Percentiles rank a stretch among this genome's conserved stretches.
Conservation (phyloP, 2,888 invertebrate genomes). For the Chloroclysta siterata region DNA sequence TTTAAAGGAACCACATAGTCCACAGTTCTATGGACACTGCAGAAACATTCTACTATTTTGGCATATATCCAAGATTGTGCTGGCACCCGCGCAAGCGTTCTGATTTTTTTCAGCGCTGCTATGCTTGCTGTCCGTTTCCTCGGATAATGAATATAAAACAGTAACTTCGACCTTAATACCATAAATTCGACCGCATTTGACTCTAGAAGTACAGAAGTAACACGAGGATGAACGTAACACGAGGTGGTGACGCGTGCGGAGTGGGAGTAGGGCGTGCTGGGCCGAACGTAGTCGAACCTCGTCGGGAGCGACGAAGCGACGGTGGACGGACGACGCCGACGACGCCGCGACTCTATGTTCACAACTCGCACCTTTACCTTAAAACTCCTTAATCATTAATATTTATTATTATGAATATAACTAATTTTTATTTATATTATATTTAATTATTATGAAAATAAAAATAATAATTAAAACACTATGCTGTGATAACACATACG, state of each 20-base stretch:
- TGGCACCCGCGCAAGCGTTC: constrained; percentile 24
- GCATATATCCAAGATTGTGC: constrained; percentile 9
- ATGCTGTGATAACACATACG: too few species aligned
- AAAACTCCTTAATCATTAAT: too few species aligned
- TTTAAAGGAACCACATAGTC: neutral
- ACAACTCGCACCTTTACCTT: too few species aligned
- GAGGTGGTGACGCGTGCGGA: neutral
- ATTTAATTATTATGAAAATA: too few species aligned
- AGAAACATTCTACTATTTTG: constrained; percentile 1
- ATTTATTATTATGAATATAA: too few species aligned
- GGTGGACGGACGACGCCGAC: too few species aligned
- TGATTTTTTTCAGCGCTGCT: neutral
- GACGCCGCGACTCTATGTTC: too few species aligned
- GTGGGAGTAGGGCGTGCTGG: neutral
- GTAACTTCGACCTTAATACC: neutral
- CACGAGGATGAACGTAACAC: too few species aligned
- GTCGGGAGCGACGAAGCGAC: too few species aligned
- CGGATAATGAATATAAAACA: constrained; percentile 1
- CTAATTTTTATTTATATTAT: too few species aligned
- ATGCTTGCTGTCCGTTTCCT: neutral
- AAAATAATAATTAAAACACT: too few species aligned
- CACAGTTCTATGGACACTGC: constrained; percentile 8
- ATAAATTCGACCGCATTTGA: constrained; percentile 9
- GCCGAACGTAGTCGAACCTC: too few species aligned
- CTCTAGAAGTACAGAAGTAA: neutral